Conservation (phyloP, 2,888 invertebrate species). For the Polydrusus tereticollis region DNA sequence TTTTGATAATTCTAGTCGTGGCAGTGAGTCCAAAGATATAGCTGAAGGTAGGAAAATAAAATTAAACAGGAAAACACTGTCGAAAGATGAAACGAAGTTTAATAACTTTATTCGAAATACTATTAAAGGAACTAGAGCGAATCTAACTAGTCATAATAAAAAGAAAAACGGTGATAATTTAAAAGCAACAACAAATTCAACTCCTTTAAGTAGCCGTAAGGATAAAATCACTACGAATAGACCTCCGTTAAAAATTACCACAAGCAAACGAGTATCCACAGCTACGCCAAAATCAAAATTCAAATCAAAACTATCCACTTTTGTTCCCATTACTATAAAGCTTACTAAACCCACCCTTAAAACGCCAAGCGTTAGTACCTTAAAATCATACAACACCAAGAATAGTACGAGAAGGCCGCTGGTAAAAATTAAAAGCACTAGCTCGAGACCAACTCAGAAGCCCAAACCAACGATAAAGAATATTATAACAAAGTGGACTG, state of each 20-base stretch:
- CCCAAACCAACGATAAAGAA: constrained; percentile 61
- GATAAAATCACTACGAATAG: background rate
- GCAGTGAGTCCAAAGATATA: constrained; percentile 22
- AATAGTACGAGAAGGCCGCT: constrained; percentile 24
- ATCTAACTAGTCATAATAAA: background rate
- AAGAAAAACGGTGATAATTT: constrained; percentile 3
- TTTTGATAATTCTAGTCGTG: constrained; percentile 12
- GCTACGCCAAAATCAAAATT: background rate
- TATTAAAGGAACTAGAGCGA: constrained; percentile 9
- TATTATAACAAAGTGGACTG: constrained; percentile 71
- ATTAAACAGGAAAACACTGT: background rate
- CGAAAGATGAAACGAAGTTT: background rate
- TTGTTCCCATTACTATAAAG: constrained; percentile 36
- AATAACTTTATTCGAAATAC: background rate
- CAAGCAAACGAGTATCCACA: background rate
- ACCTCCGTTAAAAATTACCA: background rate
- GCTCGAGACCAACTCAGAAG: constrained; percentile 12
- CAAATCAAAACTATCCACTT: constrained; percentile 28
- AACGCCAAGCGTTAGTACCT: constrained; percentile 22
- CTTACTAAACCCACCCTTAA: constrained; percentile 45
- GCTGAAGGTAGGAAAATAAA: constrained; percentile 18
- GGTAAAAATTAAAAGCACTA: constrained; percentile 17
- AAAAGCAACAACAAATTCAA: background rate
- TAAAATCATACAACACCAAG: background rate
- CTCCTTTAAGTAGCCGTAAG: background rate